These are phyloP conservation scores for Polymixis flavicincta DNA, from an alignment of 2,888 invertebrate species.

Conservation along the genomic window DNA sequence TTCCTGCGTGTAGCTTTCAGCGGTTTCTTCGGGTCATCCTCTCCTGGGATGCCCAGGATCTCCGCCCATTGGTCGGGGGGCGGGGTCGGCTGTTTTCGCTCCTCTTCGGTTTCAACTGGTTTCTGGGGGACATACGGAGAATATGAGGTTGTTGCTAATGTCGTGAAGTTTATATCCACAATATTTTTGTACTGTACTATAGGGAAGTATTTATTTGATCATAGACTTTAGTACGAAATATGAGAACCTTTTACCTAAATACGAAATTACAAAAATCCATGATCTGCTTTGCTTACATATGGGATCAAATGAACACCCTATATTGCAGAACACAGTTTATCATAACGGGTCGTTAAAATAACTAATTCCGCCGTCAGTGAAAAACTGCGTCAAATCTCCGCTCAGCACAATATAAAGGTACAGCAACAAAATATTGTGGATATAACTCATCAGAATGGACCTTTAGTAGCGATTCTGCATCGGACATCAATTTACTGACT, in stretches of 20 bases:
- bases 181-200: constrained; percentile 18
- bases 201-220: neutral
- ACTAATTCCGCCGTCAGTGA: neutral
- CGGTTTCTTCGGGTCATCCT: constrained; percentile 67
- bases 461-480: constrained; percentile 79
- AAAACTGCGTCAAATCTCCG: constrained; percentile 3
- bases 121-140: constrained; percentile 67
- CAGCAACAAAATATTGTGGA: constrained; percentile 51
- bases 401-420: constrained; percentile 34
- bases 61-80: constrained; percentile 89
- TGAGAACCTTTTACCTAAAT: too few relatives aligned
- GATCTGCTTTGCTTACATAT: neutral
- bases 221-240: neutral
- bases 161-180: constrained; percentile 46
- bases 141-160: constrained; percentile 47
- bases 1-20: constrained; percentile 26
- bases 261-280: too few relatives aligned
- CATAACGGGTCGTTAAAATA: neutral
- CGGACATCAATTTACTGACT: constrained; percentile 74
- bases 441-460: constrained; percentile 35
- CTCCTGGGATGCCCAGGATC: constrained; percentile 86
- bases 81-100: constrained; percentile 85
- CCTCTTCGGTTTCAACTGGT: constrained; percentile 74
- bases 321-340: neutral
- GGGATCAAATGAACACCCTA: neutral